Evolutionary conservation across 1,140 invertebrate species (phyloP).

Genomic region (Ptiloglossa arizonensis): DNA sequence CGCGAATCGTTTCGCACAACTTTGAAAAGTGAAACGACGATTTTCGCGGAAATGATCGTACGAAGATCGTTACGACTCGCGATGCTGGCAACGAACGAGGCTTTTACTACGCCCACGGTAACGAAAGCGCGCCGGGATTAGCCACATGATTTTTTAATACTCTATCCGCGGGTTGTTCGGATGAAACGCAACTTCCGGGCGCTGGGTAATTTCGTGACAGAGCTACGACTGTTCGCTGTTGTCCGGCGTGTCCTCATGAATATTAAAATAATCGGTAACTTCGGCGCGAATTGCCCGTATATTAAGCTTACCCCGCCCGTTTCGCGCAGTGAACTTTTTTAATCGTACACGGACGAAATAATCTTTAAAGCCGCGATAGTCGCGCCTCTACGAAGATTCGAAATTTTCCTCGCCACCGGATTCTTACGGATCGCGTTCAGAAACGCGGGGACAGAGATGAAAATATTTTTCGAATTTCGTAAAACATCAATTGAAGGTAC

Average conservation of each 20-base stretch:
- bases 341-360: constrained; percentile 2
- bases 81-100: not conserved
- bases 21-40: too few species aligned
- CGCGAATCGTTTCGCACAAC: too few species aligned
- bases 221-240: constrained; percentile 24
- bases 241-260: constrained; percentile 26
- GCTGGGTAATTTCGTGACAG: constrained; percentile 6
- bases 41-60: not conserved
- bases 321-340: constrained; percentile 31
- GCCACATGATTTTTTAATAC: constrained; percentile 37
- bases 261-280: constrained; percentile 40
- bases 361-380: not conserved
- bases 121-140: constrained; percentile 24
- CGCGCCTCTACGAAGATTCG: too few species aligned
- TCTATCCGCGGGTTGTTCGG: not conserved
- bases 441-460: too few species aligned
- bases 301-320: constrained; percentile 9
- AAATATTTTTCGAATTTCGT: too few species aligned
- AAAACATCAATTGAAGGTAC: too few species aligned
- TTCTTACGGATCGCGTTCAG: too few species aligned
- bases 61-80: not conserved
- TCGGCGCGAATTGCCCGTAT: not conserved
- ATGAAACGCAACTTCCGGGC: too few species aligned
- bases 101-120: not conserved
- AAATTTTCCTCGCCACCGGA: too few species aligned